phyloP scores from a whole-genome alignment of 2,888 invertebrate species.

The Alentia gelatinosa region DNA sequence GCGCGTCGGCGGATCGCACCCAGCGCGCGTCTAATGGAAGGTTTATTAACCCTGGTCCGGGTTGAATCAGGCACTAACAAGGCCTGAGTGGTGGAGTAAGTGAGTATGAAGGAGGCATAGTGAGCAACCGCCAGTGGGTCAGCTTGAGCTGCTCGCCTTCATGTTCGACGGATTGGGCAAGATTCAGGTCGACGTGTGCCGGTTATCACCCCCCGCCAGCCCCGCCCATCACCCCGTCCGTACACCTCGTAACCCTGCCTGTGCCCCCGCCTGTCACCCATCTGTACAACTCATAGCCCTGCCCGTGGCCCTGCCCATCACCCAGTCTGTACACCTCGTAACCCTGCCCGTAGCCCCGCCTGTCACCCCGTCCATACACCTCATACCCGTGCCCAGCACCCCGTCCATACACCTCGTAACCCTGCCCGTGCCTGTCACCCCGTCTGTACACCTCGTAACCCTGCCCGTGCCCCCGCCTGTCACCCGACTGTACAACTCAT shows the following conservation, averaged over 20 bases:
- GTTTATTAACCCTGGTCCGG: slow-evolving; percentile 32
- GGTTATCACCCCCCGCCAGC: not conserved
- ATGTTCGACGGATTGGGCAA: not conserved
- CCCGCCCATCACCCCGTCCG: not conserved
- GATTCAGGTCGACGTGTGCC: not conserved
- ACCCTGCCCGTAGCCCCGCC: not conserved
- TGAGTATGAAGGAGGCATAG: not conserved
- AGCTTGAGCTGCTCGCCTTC: not conserved
- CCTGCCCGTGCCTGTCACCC: not conserved
- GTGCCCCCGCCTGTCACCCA: not conserved
- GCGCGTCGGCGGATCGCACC: not conserved
- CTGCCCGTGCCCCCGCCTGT: not conserved
- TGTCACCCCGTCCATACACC: not conserved
- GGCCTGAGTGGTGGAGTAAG: not conserved
- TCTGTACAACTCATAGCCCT: not conserved
- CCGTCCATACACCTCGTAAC: not conserved
- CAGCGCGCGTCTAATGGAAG: slow-evolving; percentile 25
- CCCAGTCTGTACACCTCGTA: not conserved
- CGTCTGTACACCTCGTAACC: too few relatives aligned
- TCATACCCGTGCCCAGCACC: not conserved
- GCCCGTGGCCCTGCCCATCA: not conserved
- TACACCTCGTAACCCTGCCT: not conserved
- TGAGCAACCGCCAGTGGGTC: too few relatives aligned
- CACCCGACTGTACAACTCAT: not conserved
- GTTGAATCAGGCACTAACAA: slow-evolving; percentile 35